Conservation (phyloP, 2,113 vertebrate genomes). For the Notarius lentiginosus region DNA sequence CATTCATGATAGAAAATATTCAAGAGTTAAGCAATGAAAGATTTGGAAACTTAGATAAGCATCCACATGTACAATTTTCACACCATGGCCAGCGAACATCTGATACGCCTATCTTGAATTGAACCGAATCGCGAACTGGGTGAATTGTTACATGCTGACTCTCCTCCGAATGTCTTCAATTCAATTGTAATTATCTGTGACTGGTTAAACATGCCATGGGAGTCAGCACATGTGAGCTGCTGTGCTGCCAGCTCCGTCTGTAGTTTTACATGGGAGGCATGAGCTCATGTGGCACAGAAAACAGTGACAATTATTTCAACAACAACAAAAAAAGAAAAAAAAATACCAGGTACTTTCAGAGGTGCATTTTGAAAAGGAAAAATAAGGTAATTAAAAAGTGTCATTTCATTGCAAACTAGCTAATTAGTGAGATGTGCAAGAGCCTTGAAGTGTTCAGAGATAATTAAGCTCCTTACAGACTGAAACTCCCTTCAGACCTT, state of each 20-base stretch:
- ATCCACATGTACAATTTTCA: too few relatives aligned
- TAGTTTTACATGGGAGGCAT: not conserved
- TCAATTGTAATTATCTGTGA: not conserved
- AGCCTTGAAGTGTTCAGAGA: constrained; percentile 31
- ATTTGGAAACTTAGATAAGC: too few relatives aligned
- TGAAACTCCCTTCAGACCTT: constrained; percentile 29
- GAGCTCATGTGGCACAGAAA: not conserved
- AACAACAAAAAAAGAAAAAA: not conserved
- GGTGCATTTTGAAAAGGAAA: not conserved
- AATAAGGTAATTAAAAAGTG: constrained; percentile 38
- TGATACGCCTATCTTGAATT: too few relatives aligned
- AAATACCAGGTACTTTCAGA: constrained; percentile 19
- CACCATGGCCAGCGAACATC: too few relatives aligned
- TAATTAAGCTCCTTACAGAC: constrained; percentile 33
- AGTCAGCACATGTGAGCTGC: not conserved
- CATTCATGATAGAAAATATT: too few relatives aligned
- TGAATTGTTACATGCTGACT: not conserved
- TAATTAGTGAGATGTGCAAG: constrained; percentile 39
- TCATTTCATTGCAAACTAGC: constrained; percentile 39
- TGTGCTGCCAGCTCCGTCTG: not conserved
- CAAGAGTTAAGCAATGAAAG: too few relatives aligned
- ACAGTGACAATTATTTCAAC: not conserved
- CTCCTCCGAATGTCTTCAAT: not conserved
- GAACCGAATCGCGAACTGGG: too few relatives aligned
- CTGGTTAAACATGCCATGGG: not conserved